Evolutionary conservation across 2,797 vertebrate species (phyloP).

Genomic region (Enteromius paludinosus): DNA sequence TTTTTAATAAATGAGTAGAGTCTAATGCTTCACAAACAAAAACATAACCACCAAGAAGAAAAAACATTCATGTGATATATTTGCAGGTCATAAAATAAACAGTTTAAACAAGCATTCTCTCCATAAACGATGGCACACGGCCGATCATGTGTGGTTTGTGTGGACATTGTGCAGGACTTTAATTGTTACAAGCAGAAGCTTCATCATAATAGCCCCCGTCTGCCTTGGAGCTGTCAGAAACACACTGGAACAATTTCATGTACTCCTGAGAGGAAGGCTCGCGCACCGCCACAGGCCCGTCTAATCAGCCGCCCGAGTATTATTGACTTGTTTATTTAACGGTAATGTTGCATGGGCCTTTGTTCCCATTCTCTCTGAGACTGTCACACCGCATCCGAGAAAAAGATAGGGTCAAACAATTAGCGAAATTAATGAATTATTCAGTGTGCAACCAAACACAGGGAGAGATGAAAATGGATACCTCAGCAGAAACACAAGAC

Average conservation of each 20-base stretch:
- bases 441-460: slow-evolving; percentile 75
- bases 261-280: slow-evolving; percentile 49
- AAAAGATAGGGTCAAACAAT: slow-evolving; percentile 83
- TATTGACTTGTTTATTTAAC: slow-evolving; percentile 81
- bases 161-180: slow-evolving; percentile 75
- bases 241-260: slow-evolving; percentile 80
- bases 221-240: slow-evolving; percentile 78
- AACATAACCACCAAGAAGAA: background rate
- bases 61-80: background rate
- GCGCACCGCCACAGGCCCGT: slow-evolving; percentile 58
- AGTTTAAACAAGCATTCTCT: slow-evolving; percentile 29
- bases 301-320: slow-evolving; percentile 82
- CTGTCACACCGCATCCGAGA: slow-evolving; percentile 57
- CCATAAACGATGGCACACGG: background rate
- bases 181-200: slow-evolving; percentile 77
- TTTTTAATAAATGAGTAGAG: background rate
- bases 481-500: slow-evolving; percentile 48
- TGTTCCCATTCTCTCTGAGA: slow-evolving; percentile 63
- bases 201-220: slow-evolving; percentile 67
- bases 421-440: slow-evolving; percentile 85
- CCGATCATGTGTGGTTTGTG: slow-evolving; percentile 68
- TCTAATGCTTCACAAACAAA: background rate
- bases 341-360: slow-evolving; percentile 68
- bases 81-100: slow-evolving; percentile 4
- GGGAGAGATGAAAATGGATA: slow-evolving; percentile 58